These are phyloP conservation scores for Hemitrygon akajei DNA, from an alignment of 2,797 vertebrate genomes.

Conservation along the genomic window DNA sequence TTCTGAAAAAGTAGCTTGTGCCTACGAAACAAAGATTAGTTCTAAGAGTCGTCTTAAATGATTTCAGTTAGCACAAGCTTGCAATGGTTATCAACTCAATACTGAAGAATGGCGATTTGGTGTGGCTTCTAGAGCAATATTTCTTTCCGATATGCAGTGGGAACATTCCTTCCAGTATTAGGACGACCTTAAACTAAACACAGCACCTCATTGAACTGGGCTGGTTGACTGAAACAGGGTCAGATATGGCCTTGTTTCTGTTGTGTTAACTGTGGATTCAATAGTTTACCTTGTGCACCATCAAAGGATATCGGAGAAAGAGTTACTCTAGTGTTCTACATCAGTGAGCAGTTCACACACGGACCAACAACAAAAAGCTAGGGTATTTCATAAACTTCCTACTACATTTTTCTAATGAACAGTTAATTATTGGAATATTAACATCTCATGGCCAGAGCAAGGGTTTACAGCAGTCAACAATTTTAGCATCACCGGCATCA, in stretches of 20 bases:
- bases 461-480: background rate
- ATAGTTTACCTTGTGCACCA: background rate
- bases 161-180: background rate
- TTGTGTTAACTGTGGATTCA: background rate
- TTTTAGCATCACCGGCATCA: background rate
- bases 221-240: background rate
- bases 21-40: background rate
- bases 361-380: background rate
- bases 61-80: background rate
- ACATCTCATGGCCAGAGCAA: background rate
- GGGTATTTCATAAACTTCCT: background rate
- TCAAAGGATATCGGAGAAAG: background rate
- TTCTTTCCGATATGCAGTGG: background rate
- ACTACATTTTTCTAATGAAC: background rate
- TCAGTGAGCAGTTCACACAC: background rate
- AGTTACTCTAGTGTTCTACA: background rate
- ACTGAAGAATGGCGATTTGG: background rate
- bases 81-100: background rate
- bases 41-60: background rate
- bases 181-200: background rate
- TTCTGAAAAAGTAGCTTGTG: background rate
- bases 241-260: background rate
- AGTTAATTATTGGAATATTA: background rate
- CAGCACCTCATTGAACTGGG: background rate
- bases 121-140: background rate